Evolutionary conservation across 2,888 invertebrate genomes (phyloP), one percentile per base, ranked within the genome.

Genomic region (Platycnemis pennipes): DNA sequence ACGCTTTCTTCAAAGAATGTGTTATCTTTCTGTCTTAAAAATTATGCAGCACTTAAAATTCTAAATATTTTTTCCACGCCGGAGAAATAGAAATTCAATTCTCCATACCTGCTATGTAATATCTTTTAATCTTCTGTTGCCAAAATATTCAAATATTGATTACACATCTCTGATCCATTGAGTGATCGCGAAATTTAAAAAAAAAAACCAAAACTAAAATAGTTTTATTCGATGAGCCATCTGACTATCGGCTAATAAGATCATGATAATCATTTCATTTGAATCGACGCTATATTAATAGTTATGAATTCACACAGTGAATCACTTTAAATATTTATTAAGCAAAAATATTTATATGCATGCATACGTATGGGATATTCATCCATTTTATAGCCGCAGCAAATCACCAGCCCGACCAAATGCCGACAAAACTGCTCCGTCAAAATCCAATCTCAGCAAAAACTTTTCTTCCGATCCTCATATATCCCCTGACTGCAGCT

Each of bases 371-470:
- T 37, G 37, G 31, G 31, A 37, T 37, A 37, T 2, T 77, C 77
- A 77, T 37, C 31, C 77, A 37, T 77, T 77, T 77, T 16, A 37
- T 77, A 77, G 8, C 16, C 77, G 11, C 77, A 13, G 37, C 3
- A n/a, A 77, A 77, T 77, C 31, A 22, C 69, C n/a, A 69, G 31
- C 77, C 37, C 37, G 77, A 77, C 77, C 11, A n/a, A 77, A 77
- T 37, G 31, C 37, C 37, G 77, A 26, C 77, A 37, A 77, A 77
- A 77, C 77, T 31, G n/a, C 19, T 89, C 56, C 89, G 89, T 91
- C 69, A 63, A 91, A 91, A 91, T 63, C 91, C 91, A 91, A 91
- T 91, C 91, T 91, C 91, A 63, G 44, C 91, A 42, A 77, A 56
- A 91, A 91, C 63, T 63, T 56, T 45, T n/a, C n/a, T 77, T 44